Conservation (phyloP, 2,113 vertebrate genomes). For the Pogonocichla stellata region DNA sequence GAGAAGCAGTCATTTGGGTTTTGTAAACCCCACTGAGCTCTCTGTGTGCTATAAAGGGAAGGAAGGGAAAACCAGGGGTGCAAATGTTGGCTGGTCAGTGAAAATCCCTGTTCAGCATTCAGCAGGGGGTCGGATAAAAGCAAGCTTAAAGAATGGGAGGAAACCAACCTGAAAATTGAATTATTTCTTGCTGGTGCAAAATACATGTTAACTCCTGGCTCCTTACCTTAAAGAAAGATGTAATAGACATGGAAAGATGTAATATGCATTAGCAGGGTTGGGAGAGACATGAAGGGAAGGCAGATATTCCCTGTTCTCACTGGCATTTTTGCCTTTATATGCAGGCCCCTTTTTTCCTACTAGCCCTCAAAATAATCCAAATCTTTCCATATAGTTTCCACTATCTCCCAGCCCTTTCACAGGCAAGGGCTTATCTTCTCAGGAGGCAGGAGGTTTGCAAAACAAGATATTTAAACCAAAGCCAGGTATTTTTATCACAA, state of each 20-base stretch:
- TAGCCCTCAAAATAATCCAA: not conserved
- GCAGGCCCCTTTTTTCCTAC: not conserved
- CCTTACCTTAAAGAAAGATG: not conserved
- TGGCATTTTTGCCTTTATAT: not conserved
- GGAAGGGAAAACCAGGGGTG: not conserved
- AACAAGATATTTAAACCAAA: not conserved
- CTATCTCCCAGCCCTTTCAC: not conserved
- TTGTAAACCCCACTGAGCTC: not conserved
- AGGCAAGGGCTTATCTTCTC: not conserved
- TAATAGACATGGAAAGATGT: not conserved
- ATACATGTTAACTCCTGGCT: not conserved
- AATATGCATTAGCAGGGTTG: not conserved
- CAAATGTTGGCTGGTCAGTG: not conserved
- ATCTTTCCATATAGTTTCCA: not conserved
- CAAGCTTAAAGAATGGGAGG: not conserved
- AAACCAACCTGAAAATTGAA: not conserved
- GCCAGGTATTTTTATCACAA: not conserved
- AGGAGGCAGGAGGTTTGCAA: not conserved
- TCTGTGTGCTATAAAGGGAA: not conserved
- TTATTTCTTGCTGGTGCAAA: not conserved
- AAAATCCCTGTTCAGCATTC: not conserved
- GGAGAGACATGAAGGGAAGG: not conserved
- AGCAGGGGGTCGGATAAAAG: not conserved
- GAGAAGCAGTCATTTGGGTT: not conserved
- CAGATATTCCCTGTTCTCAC: not conserved